Evolutionary conservation across 2,113 vertebrate genomes (phyloP).

Genomic region (Motacilla tschutschensis): DNA sequence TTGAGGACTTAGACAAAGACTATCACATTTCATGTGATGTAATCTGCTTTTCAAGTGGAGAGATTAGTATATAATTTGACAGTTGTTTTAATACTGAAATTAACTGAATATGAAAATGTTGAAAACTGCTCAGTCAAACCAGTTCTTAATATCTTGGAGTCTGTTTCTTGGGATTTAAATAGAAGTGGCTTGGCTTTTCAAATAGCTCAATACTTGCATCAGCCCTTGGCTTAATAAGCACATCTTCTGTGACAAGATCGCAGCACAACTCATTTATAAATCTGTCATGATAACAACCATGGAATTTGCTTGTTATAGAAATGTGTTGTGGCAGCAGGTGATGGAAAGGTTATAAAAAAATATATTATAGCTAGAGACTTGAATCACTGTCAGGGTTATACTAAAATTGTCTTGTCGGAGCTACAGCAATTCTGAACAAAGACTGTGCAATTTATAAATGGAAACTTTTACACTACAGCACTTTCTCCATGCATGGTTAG

Average conservation of each 20-base stretch:
- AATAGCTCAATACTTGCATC: background rate
- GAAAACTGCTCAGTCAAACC: background rate
- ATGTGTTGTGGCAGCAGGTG: background rate
- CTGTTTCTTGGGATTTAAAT: background rate
- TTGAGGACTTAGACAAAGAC: background rate
- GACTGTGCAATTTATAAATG: slow-evolving; percentile 24
- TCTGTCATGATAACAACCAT: background rate
- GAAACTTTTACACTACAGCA: slow-evolving; percentile 26
- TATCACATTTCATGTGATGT: background rate
- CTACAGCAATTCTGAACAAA: slow-evolving; percentile 32
- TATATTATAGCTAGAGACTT: background rate
- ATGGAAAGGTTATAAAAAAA: slow-evolving; percentile 13
- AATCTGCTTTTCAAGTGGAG: background rate
- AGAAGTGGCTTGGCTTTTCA: slow-evolving; percentile 3
- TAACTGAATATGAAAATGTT: background rate
- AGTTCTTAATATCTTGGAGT: background rate
- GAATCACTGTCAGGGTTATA: background rate
- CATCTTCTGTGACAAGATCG: background rate
- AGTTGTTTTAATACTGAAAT: slow-evolving; percentile 4
- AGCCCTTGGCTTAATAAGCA: slow-evolving; percentile 4
- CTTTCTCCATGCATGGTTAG: slow-evolving; percentile 30
- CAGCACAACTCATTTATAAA: slow-evolving; percentile 24
- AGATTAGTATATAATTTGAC: background rate
- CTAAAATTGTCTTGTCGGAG: slow-evolving; percentile 17
- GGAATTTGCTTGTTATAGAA: slow-evolving; percentile 39